Base-by-base conservation (phyloP, 2,797 vertebrate species). In the Ammospiza maritima region DNA sequence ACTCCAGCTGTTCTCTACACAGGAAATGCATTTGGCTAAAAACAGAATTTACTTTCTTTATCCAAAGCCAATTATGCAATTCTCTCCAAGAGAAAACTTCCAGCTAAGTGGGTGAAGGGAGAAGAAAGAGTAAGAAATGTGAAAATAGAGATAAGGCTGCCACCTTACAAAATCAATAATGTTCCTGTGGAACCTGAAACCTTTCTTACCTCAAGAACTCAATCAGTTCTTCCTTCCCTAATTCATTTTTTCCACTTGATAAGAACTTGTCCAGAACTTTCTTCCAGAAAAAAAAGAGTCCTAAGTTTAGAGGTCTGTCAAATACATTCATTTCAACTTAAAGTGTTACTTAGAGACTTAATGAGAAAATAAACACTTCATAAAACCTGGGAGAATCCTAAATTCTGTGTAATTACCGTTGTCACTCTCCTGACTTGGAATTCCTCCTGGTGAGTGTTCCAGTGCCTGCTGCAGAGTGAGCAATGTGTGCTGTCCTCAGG, bases 21-120 rank as follows among this genome's bases (percentile, higher is more conserved):
- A 94, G 78, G 75, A 92, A 93, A 93, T 34, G 62, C 75, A 65
- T 42, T 57, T 83, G 5, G 17, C 69, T 90, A 75, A 85, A 83
- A 69, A 2, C 78, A 85, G 81, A 54, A 83, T 70, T 79, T 47
- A 81, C 50, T 71, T 82, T 77, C 71, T 76, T 67, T 85, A 89
- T 65, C 54, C 69, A 71, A 85, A 92, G 45, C 60, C 50, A 74
- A 66, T 77, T 77, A 80, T 40, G 26, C 69, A 87, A 82, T 67
- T 58, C 64, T 42, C n/a, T 65, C 42, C 19, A 83, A 74, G 47
- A 92, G 32, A 77, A 90, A 88, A 75, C 62, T 65, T 84, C 48
- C 90, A 96, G 34, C 57, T 62, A 84, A 62, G 48, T 61, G 48
- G 16, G 40, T 9, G 34, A 13, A 30, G 13, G 25, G 42, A 58